Evolutionary conservation across 2,113 vertebrate genomes (phyloP), one percentile per base, ranked within the genome.

Genomic region (Pipra filicauda): DNA sequence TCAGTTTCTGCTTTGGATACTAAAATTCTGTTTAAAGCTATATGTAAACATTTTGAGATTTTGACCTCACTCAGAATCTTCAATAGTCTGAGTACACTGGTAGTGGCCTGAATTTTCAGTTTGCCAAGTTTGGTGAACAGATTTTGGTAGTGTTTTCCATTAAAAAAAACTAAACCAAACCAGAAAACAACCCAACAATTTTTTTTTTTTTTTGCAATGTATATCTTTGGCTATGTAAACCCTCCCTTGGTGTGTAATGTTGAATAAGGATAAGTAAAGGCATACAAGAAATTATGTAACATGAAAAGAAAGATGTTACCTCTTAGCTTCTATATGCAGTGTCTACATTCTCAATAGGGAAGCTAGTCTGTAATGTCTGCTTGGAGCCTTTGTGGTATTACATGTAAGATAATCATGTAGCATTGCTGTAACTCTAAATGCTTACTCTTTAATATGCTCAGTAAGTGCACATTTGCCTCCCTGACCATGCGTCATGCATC

Each of bases 281-380:
- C 13, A 21, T 8, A 9, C 14, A 23, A 91, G 57, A 52, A 59
- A 80, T 67, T 69, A 43, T 22, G 10, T 52, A 65, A 39, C 21
- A 28, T 5, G 17, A 43, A 46, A 74, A 58, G 30, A 57, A 52
- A 51, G n/a, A 14, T 26, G 26, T 59, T 91, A 12, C 11, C 28
- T 85, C 51, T 54, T 51, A 7, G 39, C 27, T 65, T 66, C 57
- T 58, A 1, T 48, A 2, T 39, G 6, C 17, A 11, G 39, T 28
- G 43, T 26, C 24, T 2, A 1, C 1, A 3, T 5, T 5, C 46
- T 67, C n/a, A 46, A 0, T 26, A 17, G 11, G 15, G 66, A 51
- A 85, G 27, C 20, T 31, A 12, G 9, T 37, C 35, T 14, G 33
- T 70, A 57, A n/a, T 22, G 22, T 35, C 65, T 81, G 15, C 26